Base-by-base conservation (phyloP, 2,888 invertebrate genomes). In the Epistrophe eligans region DNA sequence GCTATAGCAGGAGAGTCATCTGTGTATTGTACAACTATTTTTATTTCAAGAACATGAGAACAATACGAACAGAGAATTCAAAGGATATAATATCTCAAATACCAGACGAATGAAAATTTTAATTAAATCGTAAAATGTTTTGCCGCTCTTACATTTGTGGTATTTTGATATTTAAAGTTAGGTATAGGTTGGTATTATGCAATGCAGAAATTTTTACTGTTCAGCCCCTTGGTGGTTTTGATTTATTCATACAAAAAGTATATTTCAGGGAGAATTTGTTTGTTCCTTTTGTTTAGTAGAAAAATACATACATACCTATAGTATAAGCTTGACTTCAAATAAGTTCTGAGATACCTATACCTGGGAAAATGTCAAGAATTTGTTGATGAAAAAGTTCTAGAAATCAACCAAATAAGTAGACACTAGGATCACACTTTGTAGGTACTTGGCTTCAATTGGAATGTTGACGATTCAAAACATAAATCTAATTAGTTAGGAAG, bases 81-180 rank as follows among this genome's bases (percentile, higher is more conserved):
- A 77, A 66, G 50, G 71, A 48, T 77, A 38, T 62, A 28, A 72
- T 52, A 52, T 64, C 50, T 32, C 13, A 64, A 64, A 74, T 76
- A 38, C 40, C 19, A 60, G 24, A 28, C 40, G 48, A 55, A 55
- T 43, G 64, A 48, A 57, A 57, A 72, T 72, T 72, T 79, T 79
- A 79, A 79, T 79, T 79, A 79, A 79, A 67, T 67, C 45, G 38
- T 24, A 52, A 67, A 67, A 70, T 55, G 40, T 55, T 55, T 55
- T 40, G 24, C 24, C 24, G 55, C n/a, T 55, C 40, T 55, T 35
- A 70, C 40, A 55, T 50, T 67, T 67, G 17, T 35, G 50, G 43
- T 67, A 50, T 67, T 67, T 50, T 50, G 48, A 66, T 35, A 35
- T 50, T 67, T 67, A 50, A 50, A 67, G 11, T 50, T 32, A 10